Conservation (phyloP, 1,140 invertebrate genomes). For the Helicoverpa armigera region DNA sequence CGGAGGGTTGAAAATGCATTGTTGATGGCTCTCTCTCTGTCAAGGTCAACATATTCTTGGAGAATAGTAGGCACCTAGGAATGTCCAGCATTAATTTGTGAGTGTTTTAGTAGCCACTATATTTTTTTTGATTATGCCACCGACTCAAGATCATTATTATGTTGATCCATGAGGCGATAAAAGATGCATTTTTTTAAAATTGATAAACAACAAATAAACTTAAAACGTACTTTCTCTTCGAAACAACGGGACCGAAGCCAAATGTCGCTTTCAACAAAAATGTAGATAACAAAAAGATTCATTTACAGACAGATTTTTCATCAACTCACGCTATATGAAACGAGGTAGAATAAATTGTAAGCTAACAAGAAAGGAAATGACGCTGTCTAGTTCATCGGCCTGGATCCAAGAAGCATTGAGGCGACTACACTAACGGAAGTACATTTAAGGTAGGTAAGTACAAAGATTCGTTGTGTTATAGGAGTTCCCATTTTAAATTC, state of each 20-base stretch:
- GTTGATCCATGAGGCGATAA: neutral
- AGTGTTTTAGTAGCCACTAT: neutral
- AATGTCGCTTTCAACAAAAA: constrained; percentile 26
- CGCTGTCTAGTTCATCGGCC: constrained; percentile 74
- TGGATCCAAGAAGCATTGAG: constrained; percentile 60
- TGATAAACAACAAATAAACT: neutral
- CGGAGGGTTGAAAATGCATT: constrained; percentile 83
- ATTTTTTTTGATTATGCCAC: too few relatives aligned
- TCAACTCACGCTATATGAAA: neutral
- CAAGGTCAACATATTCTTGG: constrained; percentile 73
- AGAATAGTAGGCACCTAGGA: neutral
- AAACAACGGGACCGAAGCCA: constrained; percentile 16
- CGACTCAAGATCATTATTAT: neutral
- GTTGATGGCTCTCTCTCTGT: constrained; percentile 68
- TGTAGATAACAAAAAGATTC: constrained; percentile 15
- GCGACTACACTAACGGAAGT: constrained; percentile 65
- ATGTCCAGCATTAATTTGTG: neutral
- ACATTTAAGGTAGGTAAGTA: constrained; percentile 60
- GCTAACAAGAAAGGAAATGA: constrained; percentile 67
- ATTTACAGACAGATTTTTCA: constrained; percentile 11
- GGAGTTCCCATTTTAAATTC: constrained; percentile 22
- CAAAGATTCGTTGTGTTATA: constrained; percentile 40
- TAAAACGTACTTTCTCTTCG: constrained; percentile 28
- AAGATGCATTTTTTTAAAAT: neutral
- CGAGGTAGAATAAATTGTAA: constrained; percentile 1